Evolutionary conservation across 2,113 vertebrate genomes (phyloP).

Genomic region (Atlantisia rogersi): DNA sequence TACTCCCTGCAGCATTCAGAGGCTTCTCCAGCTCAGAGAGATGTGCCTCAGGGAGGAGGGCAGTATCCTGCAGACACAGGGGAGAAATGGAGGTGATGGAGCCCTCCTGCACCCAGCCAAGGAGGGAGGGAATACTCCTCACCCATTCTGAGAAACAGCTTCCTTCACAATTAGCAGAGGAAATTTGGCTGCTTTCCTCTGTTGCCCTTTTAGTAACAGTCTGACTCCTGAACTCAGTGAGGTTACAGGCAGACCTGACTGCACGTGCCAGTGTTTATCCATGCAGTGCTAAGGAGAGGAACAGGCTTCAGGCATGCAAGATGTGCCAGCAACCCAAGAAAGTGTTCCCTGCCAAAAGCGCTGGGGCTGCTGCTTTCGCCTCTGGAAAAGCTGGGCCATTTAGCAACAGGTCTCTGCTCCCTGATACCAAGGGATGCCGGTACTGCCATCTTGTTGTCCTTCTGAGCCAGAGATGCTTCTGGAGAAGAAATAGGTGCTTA

Average conservation of each 20-base stretch:
- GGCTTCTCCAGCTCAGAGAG: neutral
- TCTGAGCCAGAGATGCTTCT: neutral
- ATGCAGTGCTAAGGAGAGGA: neutral
- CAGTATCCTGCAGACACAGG: neutral
- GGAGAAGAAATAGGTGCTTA: conserved; percentile 22
- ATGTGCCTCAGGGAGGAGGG: neutral
- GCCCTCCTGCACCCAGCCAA: neutral
- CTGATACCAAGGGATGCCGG: fast-evolving
- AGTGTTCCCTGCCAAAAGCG: neutral
- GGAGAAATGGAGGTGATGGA: neutral
- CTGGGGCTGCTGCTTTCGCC: neutral
- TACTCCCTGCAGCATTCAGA: neutral
- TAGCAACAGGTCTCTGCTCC: neutral
- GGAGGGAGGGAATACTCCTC: neutral
- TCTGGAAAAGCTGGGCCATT: neutral
- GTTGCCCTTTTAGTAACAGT: neutral
- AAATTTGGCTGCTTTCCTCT: neutral
- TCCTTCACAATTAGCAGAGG: neutral
- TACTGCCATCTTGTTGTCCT: neutral
- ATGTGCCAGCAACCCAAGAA: neutral
- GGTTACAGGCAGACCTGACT: neutral
- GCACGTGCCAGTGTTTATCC: fast-evolving
- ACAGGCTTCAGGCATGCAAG: neutral
- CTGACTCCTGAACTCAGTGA: neutral
- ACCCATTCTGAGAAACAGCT: neutral